Percentiles rank a stretch among this genome's conserved stretches.
Evolutionary conservation across 1,140 invertebrate genomes (phyloP).

Genomic region (Lepeophtheirus salmonis): DNA sequence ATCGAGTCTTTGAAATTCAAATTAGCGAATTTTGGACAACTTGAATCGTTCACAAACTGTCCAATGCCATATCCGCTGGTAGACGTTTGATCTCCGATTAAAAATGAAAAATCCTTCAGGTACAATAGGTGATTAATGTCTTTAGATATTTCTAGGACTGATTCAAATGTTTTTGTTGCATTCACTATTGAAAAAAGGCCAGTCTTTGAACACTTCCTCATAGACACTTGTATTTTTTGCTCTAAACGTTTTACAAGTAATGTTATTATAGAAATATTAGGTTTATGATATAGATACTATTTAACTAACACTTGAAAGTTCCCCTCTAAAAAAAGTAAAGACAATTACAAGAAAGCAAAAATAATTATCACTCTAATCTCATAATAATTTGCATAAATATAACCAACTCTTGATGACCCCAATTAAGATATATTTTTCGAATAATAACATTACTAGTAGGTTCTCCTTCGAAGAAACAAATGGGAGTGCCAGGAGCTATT

Average conservation of each 20-base stretch:
- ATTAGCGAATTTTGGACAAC: not conserved
- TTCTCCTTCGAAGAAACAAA: not conserved
- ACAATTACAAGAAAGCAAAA: no score
- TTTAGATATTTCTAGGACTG: not conserved
- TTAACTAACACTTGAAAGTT: no score
- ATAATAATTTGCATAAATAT: no score
- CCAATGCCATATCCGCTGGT: not conserved
- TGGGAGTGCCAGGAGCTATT: not conserved
- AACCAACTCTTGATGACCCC: no score
- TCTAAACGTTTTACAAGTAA: not conserved
- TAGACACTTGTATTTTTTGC: not conserved
- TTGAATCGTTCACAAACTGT: not conserved
- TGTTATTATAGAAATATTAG: no score
- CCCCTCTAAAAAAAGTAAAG: no score
- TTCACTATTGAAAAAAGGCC: not conserved
- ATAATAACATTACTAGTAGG: not conserved
- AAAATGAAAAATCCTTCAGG: not conserved
- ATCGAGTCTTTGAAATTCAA: not conserved
- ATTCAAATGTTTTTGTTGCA: not conserved
- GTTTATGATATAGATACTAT: no score
- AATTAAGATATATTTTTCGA: no score
- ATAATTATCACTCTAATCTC: no score
- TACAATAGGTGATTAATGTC: not conserved
- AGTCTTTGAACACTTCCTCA: not conserved
- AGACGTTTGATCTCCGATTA: not conserved